Base-by-base conservation (phyloP, 2,888 invertebrate species). In the Terebella lapidaria region DNA sequence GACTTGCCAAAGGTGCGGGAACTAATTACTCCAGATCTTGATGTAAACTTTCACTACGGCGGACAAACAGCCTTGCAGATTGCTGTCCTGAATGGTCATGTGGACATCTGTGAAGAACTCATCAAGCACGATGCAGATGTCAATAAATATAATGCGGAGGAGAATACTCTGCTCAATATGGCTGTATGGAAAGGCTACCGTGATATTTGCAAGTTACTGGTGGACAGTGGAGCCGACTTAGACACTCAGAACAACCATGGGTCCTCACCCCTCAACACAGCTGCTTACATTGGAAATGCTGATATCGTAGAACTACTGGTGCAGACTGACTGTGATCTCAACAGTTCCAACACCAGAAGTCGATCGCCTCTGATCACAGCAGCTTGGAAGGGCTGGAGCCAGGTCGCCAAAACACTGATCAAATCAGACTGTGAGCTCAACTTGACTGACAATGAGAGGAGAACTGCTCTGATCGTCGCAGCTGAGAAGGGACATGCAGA, bases 21-120 rank as follows among this genome's bases (percentile, higher is more conserved):
- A 22, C 69, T 73, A 45, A 59, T 74, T 1, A 55, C 60, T 24
- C 68, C 70, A 10, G 71, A 73, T 4, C 71, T 76, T 67, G 75
- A 77, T 67, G 74, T 78, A 20, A 74, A 78, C 67, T 76, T 76
- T 59, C 74, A 75, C 58, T 77, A 76, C 61, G 64, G 72, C 18
- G 70, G 74, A 42, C 73, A 76, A 58, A 75, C 72, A 18, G 73
- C 76, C 3, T 60, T 76, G 24, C 75, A 78, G 66, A 63, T 74
- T 24, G 75, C 77, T 15, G 76, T 78, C 1, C 66, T 68, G 24
- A 68, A 71, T 27, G 73, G 74, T 5, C 63, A 65, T 28, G 57
- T 59, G 35, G 74, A 76, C 3, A 73, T 75, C 15, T 75, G 75
- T 65, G 45, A 64, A 26, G 57, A 72, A 18, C 67, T 78, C 1